Base-by-base conservation (phyloP, 1,140 invertebrate genomes). In the Drosophila tristis region DNA sequence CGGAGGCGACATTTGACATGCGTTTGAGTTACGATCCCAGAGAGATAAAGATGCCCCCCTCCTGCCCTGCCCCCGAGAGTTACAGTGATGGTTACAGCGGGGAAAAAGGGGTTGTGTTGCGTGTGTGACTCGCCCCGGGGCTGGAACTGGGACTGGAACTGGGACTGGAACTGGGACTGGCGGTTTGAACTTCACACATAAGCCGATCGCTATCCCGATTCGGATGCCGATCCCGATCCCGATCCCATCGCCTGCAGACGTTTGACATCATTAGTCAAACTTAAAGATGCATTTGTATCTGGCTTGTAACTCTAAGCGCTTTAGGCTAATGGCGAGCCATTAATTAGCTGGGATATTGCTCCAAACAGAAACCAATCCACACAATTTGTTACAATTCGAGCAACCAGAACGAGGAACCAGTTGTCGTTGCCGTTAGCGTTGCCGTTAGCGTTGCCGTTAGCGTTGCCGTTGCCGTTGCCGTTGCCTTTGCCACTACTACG, bases 221-320 rank as follows among this genome's bases (percentile, higher is more conserved):
- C 43, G 29, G 45, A 62, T 35, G 9, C 49, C 45, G 15, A 25
- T 26, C 20, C 56, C 7, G 13, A 53, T 35, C 35, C 49, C 20
- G 20, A 20, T 20, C 20, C 20, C 20, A 20, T 20, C 20, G 20
- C 20, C 67, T 8, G 61, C 53, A 74, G 60, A 71, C 67, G 73
- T 80, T 80, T 85, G 77, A 80, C 79, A 85, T 89, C 84, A 89
- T 89, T 89, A 90, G 84, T 89, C 84, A 89, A 87, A 84, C 80
- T 89, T 90, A 90, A 80, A 84, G 76, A 84, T 65, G 67, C 84
- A 84, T 90, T 80, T 90, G 79, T 89, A 67, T 65, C 81, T 82
- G 74, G 61, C 64, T 63, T 84, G 80, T 77, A 66, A 77, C 57
- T 80, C 68, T 80, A 74, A 74, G 77, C 71, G 64, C 74, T 80